Evolutionary conservation across 2,113 vertebrate species (phyloP).

Genomic region (Procavia capensis): DNA sequence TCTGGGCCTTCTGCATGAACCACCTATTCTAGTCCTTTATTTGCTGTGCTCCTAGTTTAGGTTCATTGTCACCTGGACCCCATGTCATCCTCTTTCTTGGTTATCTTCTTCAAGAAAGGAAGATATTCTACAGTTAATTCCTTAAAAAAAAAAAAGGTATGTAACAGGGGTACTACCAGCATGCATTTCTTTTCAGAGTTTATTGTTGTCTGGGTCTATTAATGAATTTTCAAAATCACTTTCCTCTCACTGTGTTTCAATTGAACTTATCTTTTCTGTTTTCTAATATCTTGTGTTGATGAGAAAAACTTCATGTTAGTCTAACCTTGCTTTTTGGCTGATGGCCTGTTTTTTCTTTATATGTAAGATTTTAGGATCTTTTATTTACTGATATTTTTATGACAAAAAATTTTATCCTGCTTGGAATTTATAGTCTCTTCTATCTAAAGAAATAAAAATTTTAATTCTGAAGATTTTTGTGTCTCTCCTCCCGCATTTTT

Average conservation of each 20-base stretch:
- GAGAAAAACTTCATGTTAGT: not conserved
- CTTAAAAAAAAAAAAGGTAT: not conserved
- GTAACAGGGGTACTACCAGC: not conserved
- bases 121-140: not conserved
- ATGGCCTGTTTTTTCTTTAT: not conserved
- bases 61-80: not conserved
- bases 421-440: not conserved
- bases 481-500: not conserved
- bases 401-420: not conserved
- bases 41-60: not conserved
- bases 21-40: not conserved
- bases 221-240: not conserved
- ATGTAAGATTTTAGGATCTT: not conserved
- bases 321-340: not conserved
- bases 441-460: not conserved
- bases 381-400: not conserved
- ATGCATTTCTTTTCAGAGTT: not conserved
- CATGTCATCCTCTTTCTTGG: not conserved
- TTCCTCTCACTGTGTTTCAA: not conserved
- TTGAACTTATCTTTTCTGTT: not conserved
- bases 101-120: not conserved
- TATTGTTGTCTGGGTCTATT: not conserved
- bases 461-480: conserved; percentile 4
- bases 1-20: too few species aligned
- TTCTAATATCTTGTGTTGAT: not conserved